Evolutionary conservation across 2,797 vertebrate species (phyloP).

Genomic region (Philypnodon macrostomus): DNA sequence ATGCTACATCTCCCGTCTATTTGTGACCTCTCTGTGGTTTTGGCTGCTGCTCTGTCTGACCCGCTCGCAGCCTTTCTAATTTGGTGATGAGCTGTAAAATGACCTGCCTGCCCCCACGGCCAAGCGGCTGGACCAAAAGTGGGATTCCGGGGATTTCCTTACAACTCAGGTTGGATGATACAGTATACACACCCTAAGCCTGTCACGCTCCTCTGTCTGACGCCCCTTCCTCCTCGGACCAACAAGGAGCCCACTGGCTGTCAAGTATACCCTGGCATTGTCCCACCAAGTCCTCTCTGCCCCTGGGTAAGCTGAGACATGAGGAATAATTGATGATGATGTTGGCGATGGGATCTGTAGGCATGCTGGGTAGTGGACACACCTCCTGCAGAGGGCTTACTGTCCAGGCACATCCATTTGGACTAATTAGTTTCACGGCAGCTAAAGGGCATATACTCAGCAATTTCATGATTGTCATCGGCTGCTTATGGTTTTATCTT

Average conservation of each 20-base stretch:
- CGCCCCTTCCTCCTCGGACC: slow-evolving; percentile 40
- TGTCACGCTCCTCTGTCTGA: slow-evolving; percentile 24
- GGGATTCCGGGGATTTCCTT: slow-evolving; percentile 76
- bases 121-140: slow-evolving; percentile 45
- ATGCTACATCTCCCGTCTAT: slow-evolving; percentile 46
- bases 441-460: slow-evolving; percentile 14
- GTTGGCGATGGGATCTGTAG: slow-evolving; percentile 60
- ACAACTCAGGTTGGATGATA: slow-evolving; percentile 57
- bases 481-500: slow-evolving; percentile 29
- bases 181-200: slow-evolving; percentile 33
- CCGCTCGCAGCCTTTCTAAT: slow-evolving; percentile 70
- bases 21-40: slow-evolving; percentile 50
- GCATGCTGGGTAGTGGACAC: slow-evolving; percentile 49
- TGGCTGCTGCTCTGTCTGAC: slow-evolving; percentile 48
- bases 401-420: slow-evolving; percentile 72
- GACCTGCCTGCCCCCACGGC: slow-evolving; percentile 60
- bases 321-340: slow-evolving; percentile 80
- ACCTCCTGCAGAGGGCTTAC: slow-evolving; percentile 70
- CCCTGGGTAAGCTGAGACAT: slow-evolving; percentile 75
- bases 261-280: slow-evolving; percentile 62
- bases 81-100: slow-evolving; percentile 80
- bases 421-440: slow-evolving; percentile 69
- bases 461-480: slow-evolving; percentile 33
- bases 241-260: slow-evolving; percentile 48
- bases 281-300: slow-evolving; percentile 38